These are phyloP conservation scores for Pseudocheirus occidentalis DNA, from an alignment of 2,797 vertebrate genomes.

Conservation along the genomic window DNA sequence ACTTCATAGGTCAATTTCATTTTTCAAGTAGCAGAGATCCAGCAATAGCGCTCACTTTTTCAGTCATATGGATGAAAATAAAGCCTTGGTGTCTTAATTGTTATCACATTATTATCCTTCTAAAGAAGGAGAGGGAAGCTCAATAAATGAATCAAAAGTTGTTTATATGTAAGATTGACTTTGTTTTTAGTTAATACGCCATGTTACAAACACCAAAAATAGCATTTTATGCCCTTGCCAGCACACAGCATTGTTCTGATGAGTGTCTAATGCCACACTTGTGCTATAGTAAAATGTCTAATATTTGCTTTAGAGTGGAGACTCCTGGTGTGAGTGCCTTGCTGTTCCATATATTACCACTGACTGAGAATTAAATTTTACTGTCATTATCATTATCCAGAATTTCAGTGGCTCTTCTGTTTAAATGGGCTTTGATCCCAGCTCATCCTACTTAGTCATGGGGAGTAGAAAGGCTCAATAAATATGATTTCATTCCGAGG, in stretches of 20 bases:
- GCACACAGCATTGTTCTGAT: not conserved
- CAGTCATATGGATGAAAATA: not conserved
- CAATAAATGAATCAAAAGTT: not conserved
- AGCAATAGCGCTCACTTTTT: not conserved
- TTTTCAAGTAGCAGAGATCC: not conserved
- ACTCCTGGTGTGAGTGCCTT: not conserved
- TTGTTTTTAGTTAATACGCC: not conserved
- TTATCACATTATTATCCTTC: not conserved
- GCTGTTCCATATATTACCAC: not conserved
- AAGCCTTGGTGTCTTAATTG: not conserved
- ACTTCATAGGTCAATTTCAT: not conserved
- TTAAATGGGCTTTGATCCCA: not conserved
- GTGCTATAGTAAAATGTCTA: not conserved
- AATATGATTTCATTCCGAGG: not conserved
- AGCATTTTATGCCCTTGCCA: not conserved
- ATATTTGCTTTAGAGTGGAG: not conserved
- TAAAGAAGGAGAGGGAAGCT: not conserved
- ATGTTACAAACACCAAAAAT: not conserved
- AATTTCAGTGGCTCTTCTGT: not conserved
- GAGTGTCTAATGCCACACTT: not conserved
- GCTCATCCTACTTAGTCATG: not conserved
- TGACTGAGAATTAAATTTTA: constrained; percentile 5
- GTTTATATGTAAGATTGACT: not conserved
- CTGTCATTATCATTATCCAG: not conserved
- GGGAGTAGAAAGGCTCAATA: not conserved